A percentile compares a stretch with the other conserved stretches of the same genome.
Evolutionary conservation across 1,140 invertebrate species (phyloP).

Genomic region (Euschistus heros): DNA sequence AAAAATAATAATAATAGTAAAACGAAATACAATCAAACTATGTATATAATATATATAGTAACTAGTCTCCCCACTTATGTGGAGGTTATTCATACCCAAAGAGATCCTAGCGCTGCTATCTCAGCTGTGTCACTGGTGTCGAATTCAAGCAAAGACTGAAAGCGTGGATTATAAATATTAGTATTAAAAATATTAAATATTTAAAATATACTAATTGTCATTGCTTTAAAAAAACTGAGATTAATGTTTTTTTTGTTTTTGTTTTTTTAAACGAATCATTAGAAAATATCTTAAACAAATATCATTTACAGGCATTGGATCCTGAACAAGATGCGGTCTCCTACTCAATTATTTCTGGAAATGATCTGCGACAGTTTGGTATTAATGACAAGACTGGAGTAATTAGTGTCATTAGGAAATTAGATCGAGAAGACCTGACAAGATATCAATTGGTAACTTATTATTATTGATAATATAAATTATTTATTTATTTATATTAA

Average conservation of each 20-base stretch:
- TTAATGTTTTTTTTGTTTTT: background rate
- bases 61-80: too few relatives aligned
- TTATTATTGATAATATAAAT: background rate
- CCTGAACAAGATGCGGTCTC: slow-evolving; percentile 78
- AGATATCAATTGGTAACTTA: slow-evolving; percentile 66
- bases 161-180: too few relatives aligned
- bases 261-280: background rate
- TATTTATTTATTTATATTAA: too few relatives aligned
- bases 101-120: too few relatives aligned
- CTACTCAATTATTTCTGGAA: slow-evolving; percentile 75
- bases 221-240: background rate
- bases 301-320: slow-evolving; percentile 54
- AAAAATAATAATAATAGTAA: too few relatives aligned
- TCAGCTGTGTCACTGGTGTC: too few relatives aligned
- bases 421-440: slow-evolving; percentile 77
- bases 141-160: too few relatives aligned
- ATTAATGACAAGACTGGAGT: slow-evolving; percentile 72
- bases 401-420: slow-evolving; percentile 66
- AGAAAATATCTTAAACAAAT: slow-evolving; percentile 25
- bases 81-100: too few relatives aligned
- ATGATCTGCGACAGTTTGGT: slow-evolving; percentile 71
- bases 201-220: too few relatives aligned
- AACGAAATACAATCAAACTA: too few relatives aligned
- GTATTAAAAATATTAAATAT: too few relatives aligned
- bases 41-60: too few relatives aligned